These are phyloP conservation scores for Megaceryle maxima DNA, from an alignment of 2,113 vertebrate genomes.

Conservation along the genomic window DNA sequence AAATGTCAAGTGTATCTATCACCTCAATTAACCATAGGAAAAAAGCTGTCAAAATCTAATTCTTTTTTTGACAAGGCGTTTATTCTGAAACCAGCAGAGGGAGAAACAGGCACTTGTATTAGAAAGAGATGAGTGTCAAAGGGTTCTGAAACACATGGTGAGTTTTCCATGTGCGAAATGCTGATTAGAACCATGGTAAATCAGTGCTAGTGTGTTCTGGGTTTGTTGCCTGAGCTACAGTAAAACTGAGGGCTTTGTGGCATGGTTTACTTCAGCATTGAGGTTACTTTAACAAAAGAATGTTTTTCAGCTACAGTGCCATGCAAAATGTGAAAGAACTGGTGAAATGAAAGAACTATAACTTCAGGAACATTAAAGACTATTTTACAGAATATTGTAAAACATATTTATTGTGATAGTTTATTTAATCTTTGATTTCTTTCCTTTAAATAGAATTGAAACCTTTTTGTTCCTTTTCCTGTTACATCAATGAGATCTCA, in stretches of 20 bases:
- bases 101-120: conserved; percentile 77
- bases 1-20: conserved; percentile 88
- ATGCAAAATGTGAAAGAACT: conserved; percentile 49
- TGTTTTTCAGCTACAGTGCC: conserved; percentile 40
- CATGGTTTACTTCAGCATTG: conserved; percentile 43
- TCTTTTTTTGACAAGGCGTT: conserved; percentile 78
- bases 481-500: conserved; percentile 27
- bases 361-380: not conserved
- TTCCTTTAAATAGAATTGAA: conserved; percentile 12
- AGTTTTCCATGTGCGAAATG: conserved; percentile 71
- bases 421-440: conserved; percentile 17
- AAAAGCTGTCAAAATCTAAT: conserved; percentile 83
- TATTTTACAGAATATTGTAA: conserved; percentile 42
- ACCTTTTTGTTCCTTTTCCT: conserved; percentile 1
- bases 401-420: conserved; percentile 33
- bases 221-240: conserved; percentile 67
- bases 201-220: conserved; percentile 30
- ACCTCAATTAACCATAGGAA: conserved; percentile 85
- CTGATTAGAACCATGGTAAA: conserved; percentile 75
- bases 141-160: conserved; percentile 65
- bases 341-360: conserved; percentile 46
- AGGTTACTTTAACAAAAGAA: conserved; percentile 59
- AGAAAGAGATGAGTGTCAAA: conserved; percentile 72
- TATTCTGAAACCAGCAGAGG: conserved; percentile 76
- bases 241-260: conserved; percentile 44